A percentile compares a stretch with the other conserved stretches of the same genome.
These are phyloP conservation scores for Alviniconcha strummeri DNA, from an alignment of 2,888 invertebrate genomes.

Conservation along the genomic window DNA sequence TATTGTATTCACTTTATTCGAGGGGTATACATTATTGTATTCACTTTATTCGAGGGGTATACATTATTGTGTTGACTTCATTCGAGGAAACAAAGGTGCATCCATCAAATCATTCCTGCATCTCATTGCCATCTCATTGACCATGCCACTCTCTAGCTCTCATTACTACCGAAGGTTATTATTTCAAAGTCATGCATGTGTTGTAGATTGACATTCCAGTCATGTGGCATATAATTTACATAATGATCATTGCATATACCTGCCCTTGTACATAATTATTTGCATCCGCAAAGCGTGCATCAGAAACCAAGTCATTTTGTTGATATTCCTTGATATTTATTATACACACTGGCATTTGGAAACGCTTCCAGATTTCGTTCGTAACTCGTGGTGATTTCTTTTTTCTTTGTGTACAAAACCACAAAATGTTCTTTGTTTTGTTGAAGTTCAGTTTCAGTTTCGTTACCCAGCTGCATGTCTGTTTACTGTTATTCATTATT, in stretches of 20 bases:
- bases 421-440: no score
- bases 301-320: conserved; percentile 21
- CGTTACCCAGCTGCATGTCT: background rate
- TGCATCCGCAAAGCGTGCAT: no score
- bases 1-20: background rate
- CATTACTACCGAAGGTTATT: background rate
- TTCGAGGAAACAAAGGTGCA: background rate
- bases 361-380: no score
- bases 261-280: conserved; percentile 15
- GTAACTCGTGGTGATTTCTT: no score
- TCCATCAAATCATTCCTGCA: background rate
- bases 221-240: conserved; percentile 4
- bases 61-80: background rate
- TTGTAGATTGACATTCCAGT: background rate
- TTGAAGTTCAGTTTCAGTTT: no score
- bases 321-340: conserved; percentile 28
- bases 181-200: background rate
- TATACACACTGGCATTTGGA: background rate
- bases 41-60: background rate
- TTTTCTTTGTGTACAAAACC: no score
- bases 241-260: background rate
- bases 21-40: background rate
- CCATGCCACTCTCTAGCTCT: background rate
- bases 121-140: conserved; percentile 1
- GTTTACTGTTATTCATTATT: background rate